Percentiles rank a stretch among this genome's conserved stretches.
Evolutionary conservation across 2,888 invertebrate genomes (phyloP).

Genomic region (Nebria brevicollis): DNA sequence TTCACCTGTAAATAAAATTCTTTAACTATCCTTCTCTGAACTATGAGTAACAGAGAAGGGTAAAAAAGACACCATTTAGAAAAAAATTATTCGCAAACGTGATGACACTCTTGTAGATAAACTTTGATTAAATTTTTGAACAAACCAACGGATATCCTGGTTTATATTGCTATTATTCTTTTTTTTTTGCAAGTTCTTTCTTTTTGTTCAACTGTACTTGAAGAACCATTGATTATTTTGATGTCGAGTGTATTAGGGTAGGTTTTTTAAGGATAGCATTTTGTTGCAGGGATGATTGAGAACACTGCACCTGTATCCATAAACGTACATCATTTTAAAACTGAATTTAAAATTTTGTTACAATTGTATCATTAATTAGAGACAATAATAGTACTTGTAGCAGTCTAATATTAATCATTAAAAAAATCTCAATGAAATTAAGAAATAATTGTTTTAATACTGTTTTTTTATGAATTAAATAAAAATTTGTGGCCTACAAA

Average conservation of each 20-base stretch:
- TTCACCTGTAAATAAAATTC: slow-evolving; percentile 12
- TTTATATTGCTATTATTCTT: neutral
- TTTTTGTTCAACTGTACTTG: slow-evolving; percentile 16
- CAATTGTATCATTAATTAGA: too few relatives aligned
- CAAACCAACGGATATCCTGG: slow-evolving; percentile 44
- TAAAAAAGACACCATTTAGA: too few relatives aligned
- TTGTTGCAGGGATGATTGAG: slow-evolving; percentile 14
- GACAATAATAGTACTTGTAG: too few relatives aligned
- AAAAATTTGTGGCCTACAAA: neutral
- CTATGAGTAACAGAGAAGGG: neutral
- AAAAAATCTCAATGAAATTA: too few relatives aligned
- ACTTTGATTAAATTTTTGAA: slow-evolving; percentile 6
- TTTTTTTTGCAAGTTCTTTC: slow-evolving; percentile 15
- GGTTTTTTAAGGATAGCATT: neutral
- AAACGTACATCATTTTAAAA: neutral
- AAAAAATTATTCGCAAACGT: too few relatives aligned
- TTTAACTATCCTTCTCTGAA: neutral
- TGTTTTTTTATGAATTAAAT: too few relatives aligned
- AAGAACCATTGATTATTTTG: neutral
- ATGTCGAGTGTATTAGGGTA: neutral
- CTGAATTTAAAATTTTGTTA: neutral
- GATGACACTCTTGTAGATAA: too few relatives aligned
- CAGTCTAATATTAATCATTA: too few relatives aligned
- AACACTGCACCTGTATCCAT: neutral
- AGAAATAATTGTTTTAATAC: too few relatives aligned